Percentiles rank a stretch among this genome's conserved stretches.
These are phyloP conservation scores for Cottus gobio DNA, from an alignment of 2,113 vertebrate genomes.

Conservation along the genomic window DNA sequence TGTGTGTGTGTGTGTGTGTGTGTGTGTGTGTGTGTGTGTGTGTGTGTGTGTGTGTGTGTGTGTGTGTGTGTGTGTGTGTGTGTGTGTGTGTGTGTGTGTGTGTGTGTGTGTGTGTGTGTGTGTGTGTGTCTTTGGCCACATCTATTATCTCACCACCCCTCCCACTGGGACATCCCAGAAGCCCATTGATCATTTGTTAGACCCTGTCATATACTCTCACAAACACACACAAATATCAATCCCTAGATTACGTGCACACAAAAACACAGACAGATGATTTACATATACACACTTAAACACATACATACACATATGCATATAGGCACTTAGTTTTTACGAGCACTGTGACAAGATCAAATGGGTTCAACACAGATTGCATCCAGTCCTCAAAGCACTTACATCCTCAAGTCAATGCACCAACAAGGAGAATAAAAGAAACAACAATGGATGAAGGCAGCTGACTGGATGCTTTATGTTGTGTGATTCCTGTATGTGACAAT, in stretches of 20 bases:
- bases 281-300: constrained; percentile 77
- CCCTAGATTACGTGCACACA: constrained; percentile 73
- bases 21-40: no score
- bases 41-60: not conserved
- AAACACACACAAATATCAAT: constrained; percentile 65
- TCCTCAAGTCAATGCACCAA: constrained; percentile 52
- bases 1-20: not conserved
- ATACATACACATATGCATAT: constrained; percentile 80
- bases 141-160: constrained; percentile 82
- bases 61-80: no score
- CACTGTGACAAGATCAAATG: constrained; percentile 78
- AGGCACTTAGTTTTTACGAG: constrained; percentile 79
- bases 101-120: constrained; percentile 37
- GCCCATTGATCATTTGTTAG: constrained; percentile 82
- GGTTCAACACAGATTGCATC: constrained; percentile 77
- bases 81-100: constrained; percentile 31
- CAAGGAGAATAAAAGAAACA: constrained; percentile 48
- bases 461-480: constrained; percentile 16
- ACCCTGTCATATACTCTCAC: constrained; percentile 66
- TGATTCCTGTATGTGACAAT: constrained; percentile 7
- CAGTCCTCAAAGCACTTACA: constrained; percentile 69
- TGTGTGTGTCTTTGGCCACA: constrained; percentile 75
- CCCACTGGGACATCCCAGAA: constrained; percentile 78
- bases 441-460: constrained; percentile 54
- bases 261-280: constrained; percentile 72